These are phyloP conservation scores for Spinus olivaceus DNA, from an alignment of 2,797 vertebrate species.

Conservation along the genomic window DNA sequence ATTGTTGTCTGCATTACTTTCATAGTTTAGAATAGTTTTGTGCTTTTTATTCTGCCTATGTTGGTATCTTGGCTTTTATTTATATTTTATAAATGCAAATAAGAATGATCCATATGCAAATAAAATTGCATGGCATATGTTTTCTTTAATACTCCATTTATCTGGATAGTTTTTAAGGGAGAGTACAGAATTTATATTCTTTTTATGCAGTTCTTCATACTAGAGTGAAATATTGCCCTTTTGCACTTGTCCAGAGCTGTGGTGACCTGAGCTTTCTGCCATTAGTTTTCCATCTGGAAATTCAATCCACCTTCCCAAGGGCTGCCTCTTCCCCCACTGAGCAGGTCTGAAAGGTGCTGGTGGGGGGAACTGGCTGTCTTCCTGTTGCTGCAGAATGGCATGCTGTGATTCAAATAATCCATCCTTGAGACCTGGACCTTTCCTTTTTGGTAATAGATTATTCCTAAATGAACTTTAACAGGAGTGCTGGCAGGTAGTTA, in stretches of 20 bases:
- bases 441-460: constrained; percentile 32
- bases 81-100: neutral
- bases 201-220: neutral
- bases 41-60: neutral
- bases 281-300: constrained; percentile 61
- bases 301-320: constrained; percentile 21
- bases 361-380: neutral
- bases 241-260: constrained; percentile 6
- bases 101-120: neutral
- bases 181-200: neutral
- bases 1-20: neutral
- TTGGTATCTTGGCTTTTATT: neutral
- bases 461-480: constrained; percentile 37
- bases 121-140: neutral
- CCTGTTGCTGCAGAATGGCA: neutral
- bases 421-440: constrained; percentile 18
- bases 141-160: neutral
- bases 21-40: neutral
- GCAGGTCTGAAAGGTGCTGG: constrained; percentile 34
- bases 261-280: constrained; percentile 18
- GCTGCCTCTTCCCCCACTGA: constrained; percentile 25
- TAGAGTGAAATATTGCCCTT: neutral
- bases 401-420: constrained; percentile 43
- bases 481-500: constrained; percentile 29
- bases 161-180: neutral